Base-by-base conservation (phyloP, 2,113 vertebrate genomes). In the Panthera tigris region DNA sequence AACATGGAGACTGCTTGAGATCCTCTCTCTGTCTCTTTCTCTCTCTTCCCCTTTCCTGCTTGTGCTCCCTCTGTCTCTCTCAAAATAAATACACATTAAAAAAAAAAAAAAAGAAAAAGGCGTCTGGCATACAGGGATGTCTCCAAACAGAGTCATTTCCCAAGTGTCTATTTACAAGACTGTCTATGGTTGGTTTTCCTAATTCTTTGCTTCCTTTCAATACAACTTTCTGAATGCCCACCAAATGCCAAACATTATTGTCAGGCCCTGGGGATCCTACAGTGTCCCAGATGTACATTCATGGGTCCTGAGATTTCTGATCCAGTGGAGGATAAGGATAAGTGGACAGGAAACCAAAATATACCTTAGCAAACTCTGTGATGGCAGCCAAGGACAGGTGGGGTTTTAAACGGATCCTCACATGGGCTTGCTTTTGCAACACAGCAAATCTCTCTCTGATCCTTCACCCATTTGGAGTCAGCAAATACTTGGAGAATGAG, bases 271-370 rank as follows among this genome's bases (percentile, higher is more conserved):
- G 45, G 45, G 36, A 52, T 10, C 39, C 23, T 10, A 12, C 4
- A 0, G 14, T 2, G 12, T 25, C 65, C 52, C 7, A 27, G 29
- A n/a, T 0, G 0, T 27, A n/a, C 4, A 61, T 45, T 12, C 36
- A 23, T 2, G 15, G 52, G 78, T 85, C 78, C 57, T 61, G 57
- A 50, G 39, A 76, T 66, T 36, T 36, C 66, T 19, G 25, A 74
- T 29, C 39, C 16, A 5, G 11, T 4, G 33, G 73, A 52, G 5
- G 33, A 90, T 25, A 66, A 48, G 52, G 5, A 39, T 9, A 27
- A 71, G 63, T 14, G 21, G 31, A 29, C 25, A 50, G 45, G 68
- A 86, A 86, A 25, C 7, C 13, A 8, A 23, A 85, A 76, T 29
- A 15, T 3, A 27, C 63, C 45, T 12, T 36, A 39, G 74, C 68